These are phyloP conservation scores for Tetramorium simillimum DNA, from an alignment of 1,140 invertebrate species.

Conservation along the genomic window DNA sequence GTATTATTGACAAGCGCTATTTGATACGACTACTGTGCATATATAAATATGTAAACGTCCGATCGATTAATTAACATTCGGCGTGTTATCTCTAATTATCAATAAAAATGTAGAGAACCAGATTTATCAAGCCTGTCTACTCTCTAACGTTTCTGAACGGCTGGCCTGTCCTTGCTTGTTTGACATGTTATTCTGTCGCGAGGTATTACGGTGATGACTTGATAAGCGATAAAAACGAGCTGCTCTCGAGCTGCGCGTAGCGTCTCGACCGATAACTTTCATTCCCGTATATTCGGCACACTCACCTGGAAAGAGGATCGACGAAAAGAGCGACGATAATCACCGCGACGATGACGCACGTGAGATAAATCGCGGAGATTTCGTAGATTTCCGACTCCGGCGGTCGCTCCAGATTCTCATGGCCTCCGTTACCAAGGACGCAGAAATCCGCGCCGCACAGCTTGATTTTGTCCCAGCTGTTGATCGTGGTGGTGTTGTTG, in stretches of 20 bases:
- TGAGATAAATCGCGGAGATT: constrained; percentile 95
- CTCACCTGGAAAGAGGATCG: constrained; percentile 94
- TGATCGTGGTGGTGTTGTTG: constrained; percentile 80
- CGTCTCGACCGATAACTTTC: neutral
- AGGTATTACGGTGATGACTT: neutral
- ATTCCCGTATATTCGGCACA: constrained; percentile 28
- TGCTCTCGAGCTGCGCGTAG: neutral
- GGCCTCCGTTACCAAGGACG: constrained; percentile 87
- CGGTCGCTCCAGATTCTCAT: constrained; percentile 91
- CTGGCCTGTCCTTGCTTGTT: neutral
- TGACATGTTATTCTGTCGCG: neutral
- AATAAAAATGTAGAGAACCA: constrained; percentile 23
- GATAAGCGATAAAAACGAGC: constrained; percentile 13
- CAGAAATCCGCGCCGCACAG: constrained; percentile 95
- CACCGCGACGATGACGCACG: constrained; percentile 93
- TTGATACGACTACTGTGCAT: neutral
- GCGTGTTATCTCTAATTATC: constrained; percentile 13
- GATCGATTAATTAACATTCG: constrained; percentile 33
- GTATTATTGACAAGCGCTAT: neutral
- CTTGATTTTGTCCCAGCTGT: constrained; percentile 86
- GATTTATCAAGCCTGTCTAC: neutral
- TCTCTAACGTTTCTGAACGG: constrained; percentile 6
- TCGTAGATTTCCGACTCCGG: constrained; percentile 94
- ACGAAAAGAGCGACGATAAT: constrained; percentile 94
- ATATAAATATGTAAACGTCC: constrained; percentile 24